Evolutionary conservation across 2,888 invertebrate species (phyloP).

Genomic region (Cynaeus angustus): DNA sequence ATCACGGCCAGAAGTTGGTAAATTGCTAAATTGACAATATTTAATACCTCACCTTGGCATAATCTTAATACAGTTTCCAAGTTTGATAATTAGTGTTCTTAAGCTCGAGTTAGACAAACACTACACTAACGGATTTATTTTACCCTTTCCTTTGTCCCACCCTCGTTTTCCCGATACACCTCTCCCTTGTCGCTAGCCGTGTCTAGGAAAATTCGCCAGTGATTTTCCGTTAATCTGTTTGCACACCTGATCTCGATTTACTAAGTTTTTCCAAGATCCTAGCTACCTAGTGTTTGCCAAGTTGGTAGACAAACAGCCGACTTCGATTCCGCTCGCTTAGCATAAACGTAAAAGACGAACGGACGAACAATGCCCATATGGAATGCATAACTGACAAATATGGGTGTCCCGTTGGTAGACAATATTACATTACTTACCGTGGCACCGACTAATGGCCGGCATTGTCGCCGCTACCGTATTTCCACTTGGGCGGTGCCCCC

Average conservation of each 20-base stretch:
- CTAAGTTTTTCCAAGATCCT: constrained; percentile 61
- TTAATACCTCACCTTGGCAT: constrained; percentile 70
- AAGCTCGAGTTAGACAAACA: constrained; percentile 71
- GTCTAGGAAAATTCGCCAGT: constrained; percentile 41
- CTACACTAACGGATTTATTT: constrained; percentile 69
- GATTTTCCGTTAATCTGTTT: constrained; percentile 60
- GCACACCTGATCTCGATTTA: constrained; percentile 62
- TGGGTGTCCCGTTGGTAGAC: constrained; percentile 62
- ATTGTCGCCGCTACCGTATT: constrained; percentile 70
- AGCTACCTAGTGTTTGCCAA: constrained; percentile 56
- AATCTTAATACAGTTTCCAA: constrained; percentile 73
- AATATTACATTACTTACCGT: constrained; percentile 67
- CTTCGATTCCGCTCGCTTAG: background rate
- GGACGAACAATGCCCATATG: constrained; percentile 29
- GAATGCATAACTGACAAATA: constrained; percentile 63
- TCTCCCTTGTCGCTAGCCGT: constrained; percentile 39
- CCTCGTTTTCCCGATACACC: constrained; percentile 32
- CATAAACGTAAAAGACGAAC: too few relatives aligned
- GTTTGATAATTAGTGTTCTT: constrained; percentile 73
- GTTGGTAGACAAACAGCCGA: too few relatives aligned
- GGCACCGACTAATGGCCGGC: constrained; percentile 65
- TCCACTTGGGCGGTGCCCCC: constrained; percentile 69
- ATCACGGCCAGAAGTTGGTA: constrained; percentile 68
- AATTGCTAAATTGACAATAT: constrained; percentile 73
- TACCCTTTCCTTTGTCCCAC: constrained; percentile 59